A percentile compares a stretch with the other conserved stretches of the same genome.
These are phyloP conservation scores for Sceliomorpha sp. DNA, from an alignment of 2,888 invertebrate species.

Conservation along the genomic window DNA sequence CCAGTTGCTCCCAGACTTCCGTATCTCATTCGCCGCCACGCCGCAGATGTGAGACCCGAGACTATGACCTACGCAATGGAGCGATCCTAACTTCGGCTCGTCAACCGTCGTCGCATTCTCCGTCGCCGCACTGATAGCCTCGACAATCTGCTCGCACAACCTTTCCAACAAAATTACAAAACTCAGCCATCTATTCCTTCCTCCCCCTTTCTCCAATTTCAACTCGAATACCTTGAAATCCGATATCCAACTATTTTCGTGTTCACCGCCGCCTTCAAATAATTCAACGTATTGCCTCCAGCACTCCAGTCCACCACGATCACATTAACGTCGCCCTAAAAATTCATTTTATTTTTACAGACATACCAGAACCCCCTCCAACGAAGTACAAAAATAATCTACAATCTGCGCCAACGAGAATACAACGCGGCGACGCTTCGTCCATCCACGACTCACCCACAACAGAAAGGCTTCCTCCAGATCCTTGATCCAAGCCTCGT, in stretches of 20 bases:
- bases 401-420: too few relatives aligned
- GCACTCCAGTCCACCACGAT: constrained; percentile 85
- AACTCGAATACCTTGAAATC: constrained; percentile 80
- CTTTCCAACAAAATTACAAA: too few relatives aligned
- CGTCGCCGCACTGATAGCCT: too few relatives aligned
- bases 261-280: constrained; percentile 84
- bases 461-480: constrained; percentile 83
- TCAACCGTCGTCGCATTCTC: too few relatives aligned
- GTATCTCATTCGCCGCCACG: constrained; percentile 82
- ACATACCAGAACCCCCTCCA: too few relatives aligned
- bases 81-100: constrained; percentile 64
- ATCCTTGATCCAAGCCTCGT: constrained; percentile 83
- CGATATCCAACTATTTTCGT: constrained; percentile 83
- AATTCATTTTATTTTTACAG: constrained; percentile 13
- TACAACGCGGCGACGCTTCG: too few relatives aligned
- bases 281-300: constrained; percentile 84
- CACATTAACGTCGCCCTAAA: constrained; percentile 84
- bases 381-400: too few relatives aligned
- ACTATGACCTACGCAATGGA: constrained; percentile 85
- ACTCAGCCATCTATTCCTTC: too few relatives aligned
- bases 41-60: constrained; percentile 84
- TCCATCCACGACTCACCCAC: constrained; percentile 81
- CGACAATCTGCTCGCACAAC: too few relatives aligned
- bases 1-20: constrained; percentile 74
- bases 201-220: too few relatives aligned